These are phyloP conservation scores for Drosophila sproati DNA, from an alignment of 1,140 invertebrate genomes.

Conservation along the genomic window DNA sequence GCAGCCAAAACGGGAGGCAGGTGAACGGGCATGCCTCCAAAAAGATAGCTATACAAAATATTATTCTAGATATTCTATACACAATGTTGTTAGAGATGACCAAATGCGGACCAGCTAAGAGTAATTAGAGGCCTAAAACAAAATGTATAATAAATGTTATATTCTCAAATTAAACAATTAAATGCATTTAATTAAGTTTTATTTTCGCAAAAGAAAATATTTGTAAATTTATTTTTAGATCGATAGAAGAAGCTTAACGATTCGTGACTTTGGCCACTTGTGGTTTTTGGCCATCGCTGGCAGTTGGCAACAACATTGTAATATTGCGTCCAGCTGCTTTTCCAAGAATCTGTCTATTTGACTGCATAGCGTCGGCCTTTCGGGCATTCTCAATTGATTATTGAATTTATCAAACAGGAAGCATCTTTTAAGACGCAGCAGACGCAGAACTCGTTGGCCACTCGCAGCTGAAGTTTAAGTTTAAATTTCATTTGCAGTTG, in stretches of 20 bases:
- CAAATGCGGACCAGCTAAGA: no score
- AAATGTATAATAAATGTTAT: no score
- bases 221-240: no score
- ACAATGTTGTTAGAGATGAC: slow-evolving; percentile 44
- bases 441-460: slow-evolving; percentile 56
- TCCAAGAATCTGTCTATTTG: slow-evolving; percentile 70
- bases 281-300: slow-evolving; percentile 6
- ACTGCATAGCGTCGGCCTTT: slow-evolving; percentile 67
- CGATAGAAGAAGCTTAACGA: slow-evolving; percentile 13
- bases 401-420: slow-evolving; percentile 82
- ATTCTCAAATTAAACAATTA: no score
- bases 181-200: no score
- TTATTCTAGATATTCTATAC: slow-evolving; percentile 57
- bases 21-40: slow-evolving; percentile 12
- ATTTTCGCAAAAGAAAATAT: no score
- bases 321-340: slow-evolving; percentile 74
- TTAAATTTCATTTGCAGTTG: background rate
- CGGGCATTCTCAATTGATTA: slow-evolving; percentile 78
- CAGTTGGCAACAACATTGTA: slow-evolving; percentile 5
- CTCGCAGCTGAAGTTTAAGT: slow-evolving; percentile 25
- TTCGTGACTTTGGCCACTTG: slow-evolving; percentile 11
- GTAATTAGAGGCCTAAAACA: no score
- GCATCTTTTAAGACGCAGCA: slow-evolving; percentile 66
- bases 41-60: slow-evolving; percentile 59
- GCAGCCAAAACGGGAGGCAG: background rate